phyloP scores from a whole-genome alignment of 2,888 invertebrate genomes.

The Brenthis hecate region DNA sequence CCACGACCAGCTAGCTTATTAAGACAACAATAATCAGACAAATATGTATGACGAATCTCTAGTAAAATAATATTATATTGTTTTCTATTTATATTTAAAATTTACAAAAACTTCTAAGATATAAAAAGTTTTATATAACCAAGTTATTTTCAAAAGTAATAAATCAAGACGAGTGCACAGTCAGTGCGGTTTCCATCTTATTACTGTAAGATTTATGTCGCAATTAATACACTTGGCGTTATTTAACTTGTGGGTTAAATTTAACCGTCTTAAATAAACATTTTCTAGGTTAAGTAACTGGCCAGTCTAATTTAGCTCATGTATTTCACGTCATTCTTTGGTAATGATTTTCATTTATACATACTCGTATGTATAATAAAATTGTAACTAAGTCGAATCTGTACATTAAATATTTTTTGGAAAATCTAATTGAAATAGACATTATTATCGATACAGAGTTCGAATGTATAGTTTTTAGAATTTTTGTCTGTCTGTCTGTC shows the following conservation, averaged over 20 bases:
- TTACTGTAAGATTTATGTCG: conserved; percentile 31
- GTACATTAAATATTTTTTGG: no score
- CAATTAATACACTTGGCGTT: conserved; percentile 31
- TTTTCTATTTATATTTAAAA: background rate
- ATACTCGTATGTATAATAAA: no score
- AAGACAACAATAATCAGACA: no score
- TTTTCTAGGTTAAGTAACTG: background rate
- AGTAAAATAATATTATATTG: background rate
- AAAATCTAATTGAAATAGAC: no score
- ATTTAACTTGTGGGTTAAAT: conserved; percentile 21
- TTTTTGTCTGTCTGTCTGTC: no score
- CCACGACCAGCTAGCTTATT: no score
- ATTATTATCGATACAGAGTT: no score
- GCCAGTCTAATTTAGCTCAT: background rate
- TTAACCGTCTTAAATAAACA: background rate
- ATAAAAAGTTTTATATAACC: background rate
- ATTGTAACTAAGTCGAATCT: no score
- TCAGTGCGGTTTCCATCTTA: conserved; percentile 28
- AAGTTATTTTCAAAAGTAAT: conserved; percentile 11
- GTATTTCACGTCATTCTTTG: background rate
- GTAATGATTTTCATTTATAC: no score
- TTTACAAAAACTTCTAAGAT: background rate
- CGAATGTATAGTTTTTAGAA: no score
- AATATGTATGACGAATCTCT: no score
- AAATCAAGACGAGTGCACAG: conserved; percentile 21